Percentiles rank a stretch among this genome's conserved stretches.
These are phyloP conservation scores for Heterodera filipjevi DNA, from an alignment of 2,888 invertebrate genomes.

Conservation along the genomic window DNA sequence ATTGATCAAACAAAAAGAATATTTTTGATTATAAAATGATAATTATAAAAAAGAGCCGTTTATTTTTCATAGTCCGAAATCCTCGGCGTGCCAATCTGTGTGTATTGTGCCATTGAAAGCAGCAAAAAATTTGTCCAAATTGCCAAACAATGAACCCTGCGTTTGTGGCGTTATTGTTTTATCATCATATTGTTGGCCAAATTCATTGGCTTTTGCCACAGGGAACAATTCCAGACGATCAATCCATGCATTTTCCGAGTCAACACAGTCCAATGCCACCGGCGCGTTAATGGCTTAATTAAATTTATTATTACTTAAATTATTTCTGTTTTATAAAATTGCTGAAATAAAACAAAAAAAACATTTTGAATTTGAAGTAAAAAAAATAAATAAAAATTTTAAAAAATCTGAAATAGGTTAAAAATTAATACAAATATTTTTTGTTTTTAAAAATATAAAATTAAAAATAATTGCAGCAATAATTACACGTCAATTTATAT, in stretches of 20 bases:
- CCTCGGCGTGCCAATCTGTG: background rate
- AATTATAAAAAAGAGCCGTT: no score
- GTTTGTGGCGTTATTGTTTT: background rate
- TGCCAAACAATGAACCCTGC: background rate
- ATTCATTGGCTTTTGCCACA: background rate
- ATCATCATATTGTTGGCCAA: background rate
- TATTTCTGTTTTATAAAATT: background rate
- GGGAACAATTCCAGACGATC: slow-evolving; percentile 12
- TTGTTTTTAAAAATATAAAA: background rate
- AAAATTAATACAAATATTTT: background rate
- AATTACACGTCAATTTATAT: no score
- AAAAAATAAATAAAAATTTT: no score
- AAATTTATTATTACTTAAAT: background rate
- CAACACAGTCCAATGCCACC: background rate
- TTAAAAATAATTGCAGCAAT: background rate
- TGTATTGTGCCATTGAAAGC: background rate
- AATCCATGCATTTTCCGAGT: background rate
- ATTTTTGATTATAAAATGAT: no score
- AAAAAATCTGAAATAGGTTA: no score
- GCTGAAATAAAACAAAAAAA: background rate
- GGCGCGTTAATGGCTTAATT: background rate
- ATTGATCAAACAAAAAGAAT: no score
- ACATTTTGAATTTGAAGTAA: no score
- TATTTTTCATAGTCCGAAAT: background rate
- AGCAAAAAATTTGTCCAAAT: background rate